Evolutionary conservation across 92 coral and sea anemone genomes (phyloP), one percentile per base, ranked within the genome.

Genomic region (Epizoanthus illoricatus): DNA sequence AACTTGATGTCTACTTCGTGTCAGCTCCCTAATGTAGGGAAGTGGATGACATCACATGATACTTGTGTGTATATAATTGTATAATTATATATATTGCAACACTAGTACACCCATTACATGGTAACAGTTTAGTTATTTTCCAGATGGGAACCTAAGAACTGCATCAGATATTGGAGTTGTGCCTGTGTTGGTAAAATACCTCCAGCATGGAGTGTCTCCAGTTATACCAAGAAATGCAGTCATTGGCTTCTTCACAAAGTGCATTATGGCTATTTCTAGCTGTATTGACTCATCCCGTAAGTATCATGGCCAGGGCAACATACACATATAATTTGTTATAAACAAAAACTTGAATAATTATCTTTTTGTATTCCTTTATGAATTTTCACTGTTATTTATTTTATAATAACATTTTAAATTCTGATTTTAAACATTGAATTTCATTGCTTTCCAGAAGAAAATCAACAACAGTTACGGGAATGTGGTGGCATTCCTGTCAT

Each of bases 131-230:
- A 18, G 13, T 5, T 19, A 68, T 39, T 39, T 68, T 36, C 73
- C 73, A 68, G 73, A 5, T 39, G 73, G 16, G 73, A 68, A 68
- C 42, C 45, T 43, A 5, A 68, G 47, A 68, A 68, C 52, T 15
- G 73, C 73, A 15, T 68, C 49, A 16, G 73, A 68, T 28, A 18
- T 68, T 5, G 49, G 52, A 68, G 73, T 68, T 68, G 73, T 68
- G n/a, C 73, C 73, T 5, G 15, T 11, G 42, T 20, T 68, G 73
- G 7, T 68, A 11, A 68, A 68, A 19, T 36, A 4, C 23, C 73
- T 68, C 18, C 73, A 68, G 52, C 73, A 39, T 18, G 52, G 73
- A 13, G 47, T 68, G 49, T 39, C 73, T 15, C 45, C 73, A 68
- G 52, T 24, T 13, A 19, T 68, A 68, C 20, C 73, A 18, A 15